phyloP scores from a whole-genome alignment of 2,113 vertebrate species.

The Garra rufa region DNA sequence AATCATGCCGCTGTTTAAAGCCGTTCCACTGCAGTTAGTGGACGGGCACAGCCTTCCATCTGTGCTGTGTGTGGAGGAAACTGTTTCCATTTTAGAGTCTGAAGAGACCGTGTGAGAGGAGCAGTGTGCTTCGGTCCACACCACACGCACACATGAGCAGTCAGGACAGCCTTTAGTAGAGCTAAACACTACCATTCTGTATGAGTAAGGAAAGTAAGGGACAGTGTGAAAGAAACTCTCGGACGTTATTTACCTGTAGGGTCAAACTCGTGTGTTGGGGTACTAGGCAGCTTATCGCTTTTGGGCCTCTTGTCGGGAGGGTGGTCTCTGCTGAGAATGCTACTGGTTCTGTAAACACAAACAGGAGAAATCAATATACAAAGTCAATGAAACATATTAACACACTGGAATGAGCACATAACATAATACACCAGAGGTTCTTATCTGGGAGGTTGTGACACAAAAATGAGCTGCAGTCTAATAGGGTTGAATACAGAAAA shows the following conservation, averaged over 20 bases:
- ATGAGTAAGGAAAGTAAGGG: constrained; percentile 34
- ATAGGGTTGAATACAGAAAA: too few relatives aligned
- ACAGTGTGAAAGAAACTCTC: neutral
- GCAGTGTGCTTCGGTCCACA: constrained; percentile 38
- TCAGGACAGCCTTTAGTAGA: constrained; percentile 22
- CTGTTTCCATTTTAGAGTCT: constrained; percentile 40
- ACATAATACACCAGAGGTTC: neutral
- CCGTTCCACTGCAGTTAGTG: constrained; percentile 41
- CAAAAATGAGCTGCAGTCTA: neutral
- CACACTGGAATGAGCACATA: neutral
- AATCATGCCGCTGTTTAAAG: constrained; percentile 49
- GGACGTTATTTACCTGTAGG: constrained; percentile 73
- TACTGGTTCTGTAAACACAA: constrained; percentile 85
- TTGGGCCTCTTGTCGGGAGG: constrained; percentile 95
- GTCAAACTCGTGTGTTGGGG: constrained; percentile 77
- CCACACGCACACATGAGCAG: constrained; percentile 47
- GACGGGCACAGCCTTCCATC: constrained; percentile 40
- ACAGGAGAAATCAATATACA: constrained; percentile 31
- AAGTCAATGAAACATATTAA: neutral
- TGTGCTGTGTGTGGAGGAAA: constrained; percentile 45
- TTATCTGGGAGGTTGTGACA: neutral
- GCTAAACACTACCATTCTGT: constrained; percentile 7
- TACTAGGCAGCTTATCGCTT: constrained; percentile 79
- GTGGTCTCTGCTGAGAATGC: constrained; percentile 93
- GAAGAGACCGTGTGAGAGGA: constrained; percentile 22